Base-by-base conservation (phyloP, 2,797 vertebrate species). In the Falco columbarius region DNA sequence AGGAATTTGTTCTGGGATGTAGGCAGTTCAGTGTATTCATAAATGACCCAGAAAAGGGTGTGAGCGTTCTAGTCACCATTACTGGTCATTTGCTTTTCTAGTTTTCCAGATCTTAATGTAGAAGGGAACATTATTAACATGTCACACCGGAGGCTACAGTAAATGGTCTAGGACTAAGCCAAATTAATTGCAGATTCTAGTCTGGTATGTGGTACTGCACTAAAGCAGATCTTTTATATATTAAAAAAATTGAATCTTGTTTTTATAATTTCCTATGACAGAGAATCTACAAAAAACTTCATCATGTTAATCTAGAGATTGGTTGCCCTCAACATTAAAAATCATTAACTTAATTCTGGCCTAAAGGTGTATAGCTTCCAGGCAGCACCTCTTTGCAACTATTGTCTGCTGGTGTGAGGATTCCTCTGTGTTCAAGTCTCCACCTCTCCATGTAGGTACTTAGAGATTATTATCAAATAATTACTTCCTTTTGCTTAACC, bases 391-490 rank as follows among this genome's bases (percentile, higher is more conserved):
- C 56, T 68, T 32, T 75, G 65, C 70, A 65, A 10, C 80, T 81
- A 23, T 71, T 71, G 74, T 85, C 71, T 91, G 83, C 83, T 79
- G 52, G 74, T 72, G 21, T 76, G 71, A 87, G 88, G 76, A 92
- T 82, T 84, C 67, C 47, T 81, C 81, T 12, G 21, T 71, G 74
- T 73, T 89, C 68, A 73, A 84, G 83, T 94, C 93, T 89, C 71
- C 68, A 88, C 85, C 86, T 96, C 92, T 91, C 59, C 40, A 1
- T 71, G 38, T 95, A 79, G 56, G 86, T 74, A 87, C 63, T 85
- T 87, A 26, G 0, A 97, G 95, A 97, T 94, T 83, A 67, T 96
- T 97, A 95, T 97, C 94, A 97, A 93, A 96, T 96, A 96, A 97
- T 97, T 93, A 90, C 93, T 94, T 92, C 88, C 71, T 86, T 85